Evolutionary conservation across 2,113 vertebrate species (phyloP).

Genomic region (Megaleporinus macrocephalus): DNA sequence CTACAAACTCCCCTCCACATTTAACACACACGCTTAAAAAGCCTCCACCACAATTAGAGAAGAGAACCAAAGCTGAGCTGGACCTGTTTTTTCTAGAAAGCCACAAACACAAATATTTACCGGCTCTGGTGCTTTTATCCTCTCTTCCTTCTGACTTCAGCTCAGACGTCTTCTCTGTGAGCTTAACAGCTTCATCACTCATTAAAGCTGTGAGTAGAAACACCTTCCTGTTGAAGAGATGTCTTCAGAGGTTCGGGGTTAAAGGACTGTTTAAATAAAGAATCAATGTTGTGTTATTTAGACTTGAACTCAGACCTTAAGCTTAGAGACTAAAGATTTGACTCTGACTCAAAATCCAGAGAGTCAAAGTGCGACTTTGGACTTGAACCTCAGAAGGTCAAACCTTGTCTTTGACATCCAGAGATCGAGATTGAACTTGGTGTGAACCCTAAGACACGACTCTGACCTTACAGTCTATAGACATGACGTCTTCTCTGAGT

Average conservation of each 20-base stretch:
- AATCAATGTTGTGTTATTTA: too few relatives aligned
- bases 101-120: conserved; percentile 2
- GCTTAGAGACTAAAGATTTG: too few relatives aligned
- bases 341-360: too few relatives aligned
- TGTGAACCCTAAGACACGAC: too few relatives aligned
- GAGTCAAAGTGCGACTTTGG: too few relatives aligned
- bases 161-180: not conserved
- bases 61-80: conserved; percentile 13
- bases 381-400: too few relatives aligned
- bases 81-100: conserved; percentile 21
- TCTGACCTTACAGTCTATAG: too few relatives aligned
- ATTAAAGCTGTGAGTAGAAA: not conserved
- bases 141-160: not conserved
- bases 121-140: not conserved
- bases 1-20: not conserved
- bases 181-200: not conserved
- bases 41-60: conserved; percentile 20
- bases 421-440: too few relatives aligned
- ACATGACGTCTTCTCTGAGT: too few relatives aligned
- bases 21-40: conserved; percentile 25
- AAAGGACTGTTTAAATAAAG: not conserved
- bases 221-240: not conserved
- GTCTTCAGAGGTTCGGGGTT: too few relatives aligned
- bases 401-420: too few relatives aligned
- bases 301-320: too few relatives aligned